phyloP scores from a whole-genome alignment of 2,888 invertebrate species.

The Temnothorax unifasciatus region DNA sequence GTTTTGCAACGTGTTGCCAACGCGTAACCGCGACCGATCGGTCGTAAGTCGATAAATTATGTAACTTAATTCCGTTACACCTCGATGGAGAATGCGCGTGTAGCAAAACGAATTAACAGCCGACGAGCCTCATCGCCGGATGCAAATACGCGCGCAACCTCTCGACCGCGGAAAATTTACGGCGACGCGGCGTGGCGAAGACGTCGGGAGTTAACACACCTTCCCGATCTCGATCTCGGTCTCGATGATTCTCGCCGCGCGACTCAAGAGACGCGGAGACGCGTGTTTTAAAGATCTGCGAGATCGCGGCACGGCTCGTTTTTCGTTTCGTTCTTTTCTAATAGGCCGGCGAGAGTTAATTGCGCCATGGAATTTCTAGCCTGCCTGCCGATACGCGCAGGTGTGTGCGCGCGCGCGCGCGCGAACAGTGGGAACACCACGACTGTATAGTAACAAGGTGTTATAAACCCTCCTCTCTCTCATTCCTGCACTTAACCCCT shows the following conservation, averaged over 20 bases:
- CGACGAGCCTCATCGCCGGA: constrained; percentile 1
- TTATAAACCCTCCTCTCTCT: constrained; percentile 28
- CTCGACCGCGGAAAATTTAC: constrained; percentile 20
- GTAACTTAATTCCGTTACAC: constrained; percentile 62
- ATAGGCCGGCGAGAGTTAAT: constrained; percentile 39
- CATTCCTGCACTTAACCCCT: constrained; percentile 38
- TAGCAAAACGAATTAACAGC: constrained; percentile 43
- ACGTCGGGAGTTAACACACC: not conserved
- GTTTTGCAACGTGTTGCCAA: not conserved
- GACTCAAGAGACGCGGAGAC: not conserved
- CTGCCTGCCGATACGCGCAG: not conserved
- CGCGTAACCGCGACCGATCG: constrained; percentile 40
- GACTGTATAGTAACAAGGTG: constrained; percentile 32
- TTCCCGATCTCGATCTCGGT: not conserved
- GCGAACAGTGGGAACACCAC: constrained; percentile 20
- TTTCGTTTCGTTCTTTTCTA: constrained; percentile 23
- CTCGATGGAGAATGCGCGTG: constrained; percentile 9
- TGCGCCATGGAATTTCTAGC: constrained; percentile 26
- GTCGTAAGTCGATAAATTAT: constrained; percentile 59
- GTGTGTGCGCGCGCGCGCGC: not conserved
- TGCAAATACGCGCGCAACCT: constrained; percentile 11
- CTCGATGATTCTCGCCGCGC: constrained; percentile 10
- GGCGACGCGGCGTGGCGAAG: not conserved
- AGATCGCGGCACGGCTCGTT: constrained; percentile 12
- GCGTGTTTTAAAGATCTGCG: not conserved